A percentile compares a stretch with the other conserved stretches of the same genome.
phyloP scores from a whole-genome alignment of 2,888 invertebrate genomes.

The Gortyna flavago region DNA sequence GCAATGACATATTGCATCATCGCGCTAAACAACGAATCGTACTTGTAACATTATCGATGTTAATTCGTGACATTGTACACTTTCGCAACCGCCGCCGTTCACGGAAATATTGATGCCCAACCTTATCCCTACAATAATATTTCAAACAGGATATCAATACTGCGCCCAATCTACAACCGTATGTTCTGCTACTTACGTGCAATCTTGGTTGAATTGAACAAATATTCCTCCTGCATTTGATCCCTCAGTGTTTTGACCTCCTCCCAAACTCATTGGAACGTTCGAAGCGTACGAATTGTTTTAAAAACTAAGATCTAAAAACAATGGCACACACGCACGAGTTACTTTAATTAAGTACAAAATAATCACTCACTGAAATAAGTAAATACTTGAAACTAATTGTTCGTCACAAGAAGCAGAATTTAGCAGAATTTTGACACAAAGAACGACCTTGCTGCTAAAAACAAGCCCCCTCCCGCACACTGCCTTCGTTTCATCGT shows the following conservation, averaged over 20 bases:
- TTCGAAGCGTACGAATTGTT: conserved; percentile 81
- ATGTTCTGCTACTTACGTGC: conserved; percentile 94
- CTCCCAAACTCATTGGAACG: conserved; percentile 96
- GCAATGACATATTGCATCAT: conserved; percentile 88
- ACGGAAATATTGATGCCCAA: conserved; percentile 58
- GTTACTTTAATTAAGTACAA: conserved; percentile 80
- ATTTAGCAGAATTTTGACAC: conserved; percentile 90
- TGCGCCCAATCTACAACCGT: conserved; percentile 20
- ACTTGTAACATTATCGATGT: conserved; percentile 67
- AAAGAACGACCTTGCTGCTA: conserved; percentile 92
- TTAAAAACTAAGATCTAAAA: conserved; percentile 79
- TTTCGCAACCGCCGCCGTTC: conserved; percentile 70
- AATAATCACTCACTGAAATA: conserved; percentile 82
- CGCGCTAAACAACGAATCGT: conserved; percentile 67
- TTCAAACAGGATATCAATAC: conserved; percentile 17
- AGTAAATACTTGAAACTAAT: conserved; percentile 83
- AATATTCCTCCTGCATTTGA: conserved; percentile 96
- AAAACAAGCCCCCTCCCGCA: conserved; percentile 89
- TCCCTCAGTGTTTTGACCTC: conserved; percentile 92
- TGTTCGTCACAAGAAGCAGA: conserved; percentile 84
- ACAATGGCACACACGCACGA: conserved; percentile 81
- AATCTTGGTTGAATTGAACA: conserved; percentile 99
- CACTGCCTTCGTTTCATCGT: conserved; percentile 39
- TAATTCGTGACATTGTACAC: conserved; percentile 73
- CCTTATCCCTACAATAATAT: conserved; percentile 9